A percentile compares a stretch with the other conserved stretches of the same genome.
These are phyloP conservation scores for Dysidea cf. avara DNA, from an alignment of 37 sponge, comb jelly and placozoan genomes.

Conservation along the genomic window DNA sequence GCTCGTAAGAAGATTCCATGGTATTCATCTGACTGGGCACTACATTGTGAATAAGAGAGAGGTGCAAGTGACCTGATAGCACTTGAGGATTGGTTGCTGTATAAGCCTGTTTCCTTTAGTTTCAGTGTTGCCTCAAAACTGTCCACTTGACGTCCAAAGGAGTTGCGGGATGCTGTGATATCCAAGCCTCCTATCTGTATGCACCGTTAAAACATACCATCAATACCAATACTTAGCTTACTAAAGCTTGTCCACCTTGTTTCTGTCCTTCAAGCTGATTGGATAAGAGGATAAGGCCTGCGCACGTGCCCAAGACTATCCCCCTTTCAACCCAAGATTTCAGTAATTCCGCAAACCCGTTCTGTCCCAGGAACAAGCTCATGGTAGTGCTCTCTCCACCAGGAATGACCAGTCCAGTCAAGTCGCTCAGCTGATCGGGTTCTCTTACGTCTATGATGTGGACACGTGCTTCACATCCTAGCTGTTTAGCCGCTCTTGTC, in stretches of 20 bases:
- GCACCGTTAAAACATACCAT: constrained; percentile 1
- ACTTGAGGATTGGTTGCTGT: not conserved
- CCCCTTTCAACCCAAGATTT: constrained; percentile 31
- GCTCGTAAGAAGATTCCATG: constrained; percentile 77
- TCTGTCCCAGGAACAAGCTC: constrained; percentile 60
- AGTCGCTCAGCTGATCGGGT: constrained; percentile 23
- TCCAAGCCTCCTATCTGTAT: constrained; percentile 67
- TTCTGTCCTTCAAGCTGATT: constrained; percentile 57
- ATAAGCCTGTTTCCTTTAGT: constrained; percentile 29
- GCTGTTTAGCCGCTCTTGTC: constrained; percentile 8
- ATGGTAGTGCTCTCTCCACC: constrained; percentile 86
- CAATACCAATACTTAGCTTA: constrained; percentile 13
- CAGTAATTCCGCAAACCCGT: constrained; percentile 48
- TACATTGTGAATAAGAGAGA: not conserved
- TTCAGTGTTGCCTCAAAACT: constrained; percentile 66
- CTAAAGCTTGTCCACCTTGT: constrained; percentile 70
- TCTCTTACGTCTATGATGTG: constrained; percentile 29
- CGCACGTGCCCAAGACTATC: constrained; percentile 80
- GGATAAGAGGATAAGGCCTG: constrained; percentile 67
- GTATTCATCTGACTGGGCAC: constrained; percentile 12
- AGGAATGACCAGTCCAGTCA: constrained; percentile 72
- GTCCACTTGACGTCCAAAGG: constrained; percentile 54
- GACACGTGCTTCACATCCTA: not conserved
- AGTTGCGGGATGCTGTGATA: constrained; percentile 48
- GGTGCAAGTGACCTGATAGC: not conserved